These are phyloP conservation scores for Clytia hemisphaerica DNA, from an alignment of 30 jellyfish, hydroid and myxozoan species.

Conservation along the genomic window DNA sequence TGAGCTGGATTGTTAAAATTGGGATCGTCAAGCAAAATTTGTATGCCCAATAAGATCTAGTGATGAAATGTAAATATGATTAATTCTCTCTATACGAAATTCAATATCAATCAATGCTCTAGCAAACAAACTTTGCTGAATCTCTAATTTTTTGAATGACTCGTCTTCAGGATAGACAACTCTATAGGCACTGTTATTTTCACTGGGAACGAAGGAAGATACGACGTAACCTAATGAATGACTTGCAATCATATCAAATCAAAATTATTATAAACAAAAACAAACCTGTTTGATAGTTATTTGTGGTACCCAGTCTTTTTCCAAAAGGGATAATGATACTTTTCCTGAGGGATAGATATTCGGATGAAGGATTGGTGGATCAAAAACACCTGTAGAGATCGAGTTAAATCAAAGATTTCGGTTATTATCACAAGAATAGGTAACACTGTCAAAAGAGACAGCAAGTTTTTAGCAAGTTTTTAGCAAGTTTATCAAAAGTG, in stretches of 20 bases:
- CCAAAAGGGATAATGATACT: constrained; percentile 62
- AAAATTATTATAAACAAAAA: not conserved
- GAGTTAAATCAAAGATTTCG: too few species aligned
- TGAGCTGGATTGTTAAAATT: constrained; percentile 90
- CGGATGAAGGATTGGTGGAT: constrained; percentile 82
- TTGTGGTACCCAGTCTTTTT: constrained; percentile 80
- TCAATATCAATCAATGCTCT: not conserved
- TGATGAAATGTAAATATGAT: not conserved
- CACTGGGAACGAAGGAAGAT: too few species aligned
- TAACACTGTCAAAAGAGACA: not conserved
- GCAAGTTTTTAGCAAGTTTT: not conserved
- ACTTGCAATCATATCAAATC: not conserved
- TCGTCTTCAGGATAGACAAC: too few species aligned
- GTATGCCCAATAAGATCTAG: constrained; percentile 70
- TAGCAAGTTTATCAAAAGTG: too few species aligned
- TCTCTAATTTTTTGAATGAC: too few species aligned
- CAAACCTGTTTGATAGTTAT: constrained; percentile 65
- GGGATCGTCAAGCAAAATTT: constrained; percentile 71
- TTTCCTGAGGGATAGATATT: constrained; percentile 82
- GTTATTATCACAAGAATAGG: too few species aligned
- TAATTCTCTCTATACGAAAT: not conserved
- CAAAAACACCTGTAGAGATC: constrained; percentile 60
- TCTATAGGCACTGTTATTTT: too few species aligned
- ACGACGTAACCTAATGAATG: too few species aligned
- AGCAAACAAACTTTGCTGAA: not conserved